These are phyloP conservation scores for Rhinopomastus cyanomelas DNA, from an alignment of 2,113 vertebrate genomes.

Conservation along the genomic window DNA sequence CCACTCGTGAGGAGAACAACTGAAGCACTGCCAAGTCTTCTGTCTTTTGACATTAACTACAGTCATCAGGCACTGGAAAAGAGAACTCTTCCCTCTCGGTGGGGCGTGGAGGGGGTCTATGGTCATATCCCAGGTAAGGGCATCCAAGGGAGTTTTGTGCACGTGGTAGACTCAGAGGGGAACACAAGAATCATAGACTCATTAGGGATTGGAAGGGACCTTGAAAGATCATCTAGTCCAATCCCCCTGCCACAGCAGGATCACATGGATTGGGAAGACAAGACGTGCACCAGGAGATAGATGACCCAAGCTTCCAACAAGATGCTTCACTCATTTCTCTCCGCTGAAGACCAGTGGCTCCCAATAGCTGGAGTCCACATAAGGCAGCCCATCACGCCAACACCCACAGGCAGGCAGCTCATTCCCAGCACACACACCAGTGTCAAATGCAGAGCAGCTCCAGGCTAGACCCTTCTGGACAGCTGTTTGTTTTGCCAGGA, in stretches of 20 bases:
- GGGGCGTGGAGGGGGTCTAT: neutral
- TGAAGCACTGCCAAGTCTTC: neutral
- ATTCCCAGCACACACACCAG: neutral
- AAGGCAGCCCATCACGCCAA: fast-evolving
- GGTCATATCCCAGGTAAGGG: neutral
- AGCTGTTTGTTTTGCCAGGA: neutral
- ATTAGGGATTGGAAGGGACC: too few relatives aligned
- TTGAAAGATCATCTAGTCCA: too few relatives aligned
- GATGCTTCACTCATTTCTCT: neutral
- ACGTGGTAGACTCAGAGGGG: too few relatives aligned
- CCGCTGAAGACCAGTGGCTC: neutral
- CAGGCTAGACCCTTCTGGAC: neutral
- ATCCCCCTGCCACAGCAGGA: too few relatives aligned
- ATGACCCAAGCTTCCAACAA: neutral
- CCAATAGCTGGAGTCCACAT: fast-evolving
- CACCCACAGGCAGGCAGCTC: fast-evolving
- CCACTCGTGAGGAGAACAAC: fast-evolving
- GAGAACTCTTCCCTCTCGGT: neutral
- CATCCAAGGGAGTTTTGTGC: neutral
- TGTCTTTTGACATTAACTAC: neutral
- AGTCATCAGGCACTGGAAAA: neutral
- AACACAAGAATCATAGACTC: neutral
- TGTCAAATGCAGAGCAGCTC: neutral
- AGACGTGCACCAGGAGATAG: neutral
- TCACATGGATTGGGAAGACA: neutral